Base-by-base conservation (phyloP, 2,888 invertebrate species). In the Pherbina coryleti region DNA sequence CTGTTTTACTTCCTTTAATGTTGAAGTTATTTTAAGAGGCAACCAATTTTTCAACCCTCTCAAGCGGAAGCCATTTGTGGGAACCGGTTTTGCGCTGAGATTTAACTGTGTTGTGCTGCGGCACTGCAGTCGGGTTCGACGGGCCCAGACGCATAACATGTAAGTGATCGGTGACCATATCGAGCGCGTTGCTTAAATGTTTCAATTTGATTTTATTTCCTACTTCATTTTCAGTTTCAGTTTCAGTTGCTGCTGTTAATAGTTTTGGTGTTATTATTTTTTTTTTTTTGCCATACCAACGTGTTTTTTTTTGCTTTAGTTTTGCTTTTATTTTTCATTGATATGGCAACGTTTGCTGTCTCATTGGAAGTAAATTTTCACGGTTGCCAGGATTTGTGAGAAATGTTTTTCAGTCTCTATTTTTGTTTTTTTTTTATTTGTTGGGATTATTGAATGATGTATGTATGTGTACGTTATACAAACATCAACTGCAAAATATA, bases 1-100 rank as follows among this genome's bases (percentile, higher is more conserved):
- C 9, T 55, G 55, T 55, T n/a, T n/a, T 55, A 19, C 55, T 55
- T 5, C 55, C n/a, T n/a, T 55, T 55, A n/a, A 9, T 55, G 9
- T 19, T 55, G 19, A 8, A n/a, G n/a, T 2, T 55, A 55, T 44
- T 44, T 44, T 44, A 11, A 44, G 44, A 44, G 57, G 11, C 31
- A 3, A 57, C 17, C 72, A 25, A 60, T 60, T 62, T 73, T 73
- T 73, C 73, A 73, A 73, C 74, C 66, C 74, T 74, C 75, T 75
- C 55, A 67, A 75, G 75, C 75, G 67, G 75, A 75, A 75, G 57
- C 66, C 66, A 53, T 75, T 75, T 67, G 75, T 67, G 66, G 75
- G 67, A 75, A 75, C 53, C 31, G 74, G 51, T 74, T 73, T 49
- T 22, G 51, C 74, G 51, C 57, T 53, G 53, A 25, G 34, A 28